Evolutionary conservation across 23 tunicate genomes (phyloP), one percentile per base, ranked within the genome.

Genomic region (Botrylloides violaceus): DNA sequence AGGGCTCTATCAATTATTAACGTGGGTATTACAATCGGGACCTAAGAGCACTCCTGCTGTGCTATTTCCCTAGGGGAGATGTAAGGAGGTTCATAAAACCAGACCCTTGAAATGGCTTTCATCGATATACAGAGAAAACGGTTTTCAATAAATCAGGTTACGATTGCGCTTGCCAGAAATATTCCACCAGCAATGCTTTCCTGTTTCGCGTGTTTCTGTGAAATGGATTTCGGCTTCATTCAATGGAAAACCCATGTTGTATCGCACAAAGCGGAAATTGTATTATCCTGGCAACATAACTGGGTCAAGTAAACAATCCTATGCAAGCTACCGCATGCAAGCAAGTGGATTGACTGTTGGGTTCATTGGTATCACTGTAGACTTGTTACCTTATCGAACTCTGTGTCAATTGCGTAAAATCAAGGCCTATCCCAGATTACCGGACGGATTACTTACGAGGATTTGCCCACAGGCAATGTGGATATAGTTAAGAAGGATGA

Each of bases 1-100:
- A 63, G 35, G 35, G 70, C 70, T 63, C 33, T 34, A 63, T 63
- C 70, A 63, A 63, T 63, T 27, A 63, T 63, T 63, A 63, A 63
- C 70, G 35, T 63, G 70, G 35, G 70, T 28, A 12, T 63, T 15
- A 33, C 32, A 31, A 12, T 27, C 7, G 70, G 70, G 70, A 63
- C 4, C 35, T 31, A 9, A 63, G 70, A 29, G 70, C 35, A 28
- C 70, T 63, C 70, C 70, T 33, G 34, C 70, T 31, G 32, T 31
- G 70, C 70, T 33, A 19, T 63, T 63, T 15, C 53, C 53, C 53
- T 43, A 9, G 15, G 53, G 53, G 53, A 43, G 53, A 7, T 43
- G 15, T 15, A 43, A 43, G 53, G 53, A 43, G 53, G 53, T 43
- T 43, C 53, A 15, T n/a, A n/a, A n/a, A n/a, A n/a, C n/a, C n/a